Evolutionary conservation across 2,113 vertebrate genomes (phyloP).

Genomic region (Etheostoma spectabile): DNA sequence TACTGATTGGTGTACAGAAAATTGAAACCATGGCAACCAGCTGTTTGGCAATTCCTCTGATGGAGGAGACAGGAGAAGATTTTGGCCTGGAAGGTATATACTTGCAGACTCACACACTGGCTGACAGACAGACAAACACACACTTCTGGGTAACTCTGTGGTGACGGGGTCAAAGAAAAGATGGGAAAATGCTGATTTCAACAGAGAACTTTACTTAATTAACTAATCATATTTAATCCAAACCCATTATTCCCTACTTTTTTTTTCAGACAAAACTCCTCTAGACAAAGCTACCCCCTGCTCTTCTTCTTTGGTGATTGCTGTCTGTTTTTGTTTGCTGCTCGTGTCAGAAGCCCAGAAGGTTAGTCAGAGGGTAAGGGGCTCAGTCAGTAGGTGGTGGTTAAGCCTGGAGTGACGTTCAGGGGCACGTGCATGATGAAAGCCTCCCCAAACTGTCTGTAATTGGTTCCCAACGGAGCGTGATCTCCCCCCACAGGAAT

Average conservation of each 20-base stretch:
- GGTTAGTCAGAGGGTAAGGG: background rate
- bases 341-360: background rate
- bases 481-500: constrained; percentile 14
- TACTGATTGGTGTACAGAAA: constrained; percentile 61
- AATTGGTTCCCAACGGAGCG: constrained; percentile 58
- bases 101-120: constrained; percentile 9
- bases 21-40: constrained; percentile 78
- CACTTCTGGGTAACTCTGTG: constrained; percentile 1
- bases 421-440: constrained; percentile 48
- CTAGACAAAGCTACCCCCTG: constrained; percentile 15
- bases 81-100: constrained; percentile 52
- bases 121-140: constrained; percentile 32
- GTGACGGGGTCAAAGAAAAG: background rate
- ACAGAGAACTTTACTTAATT: background rate
- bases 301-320: background rate
- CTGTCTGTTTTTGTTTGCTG: constrained; percentile 21
- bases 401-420: constrained; percentile 23
- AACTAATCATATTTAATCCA: background rate
- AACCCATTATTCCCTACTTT: constrained; percentile 1
- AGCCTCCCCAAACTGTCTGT: constrained; percentile 41
- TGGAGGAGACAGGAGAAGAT: constrained; percentile 34
- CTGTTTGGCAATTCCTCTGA: constrained; percentile 71
- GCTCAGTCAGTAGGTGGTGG: constrained; percentile 23
- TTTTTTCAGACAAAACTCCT: constrained; percentile 29
- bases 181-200: background rate